Evolutionary conservation across 2,113 vertebrate species (phyloP).

Genomic region (Protomyctophum bolini): DNA sequence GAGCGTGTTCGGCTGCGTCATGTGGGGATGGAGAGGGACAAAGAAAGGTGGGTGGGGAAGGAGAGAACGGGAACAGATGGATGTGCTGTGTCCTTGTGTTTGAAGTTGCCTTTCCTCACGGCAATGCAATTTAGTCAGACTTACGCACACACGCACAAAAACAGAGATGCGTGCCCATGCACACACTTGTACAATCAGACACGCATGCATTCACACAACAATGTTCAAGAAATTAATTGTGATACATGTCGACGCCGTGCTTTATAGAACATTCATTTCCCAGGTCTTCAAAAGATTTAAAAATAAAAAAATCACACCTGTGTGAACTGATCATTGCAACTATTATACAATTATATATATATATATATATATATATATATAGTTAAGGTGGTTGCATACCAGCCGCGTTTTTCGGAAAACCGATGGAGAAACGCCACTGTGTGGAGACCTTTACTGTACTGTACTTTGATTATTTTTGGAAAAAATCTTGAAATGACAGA

Average conservation of each 20-base stretch:
- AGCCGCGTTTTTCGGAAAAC: too few relatives aligned
- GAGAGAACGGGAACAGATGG: conserved; percentile 45
- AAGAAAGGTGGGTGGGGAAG: conserved; percentile 15
- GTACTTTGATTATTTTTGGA: too few relatives aligned
- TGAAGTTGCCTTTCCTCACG: conserved; percentile 66
- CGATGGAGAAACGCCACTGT: too few relatives aligned
- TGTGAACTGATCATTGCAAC: too few relatives aligned
- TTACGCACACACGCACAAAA: conserved; percentile 10
- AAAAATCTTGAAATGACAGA: too few relatives aligned
- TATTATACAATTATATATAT: too few relatives aligned
- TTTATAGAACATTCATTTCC: neutral
- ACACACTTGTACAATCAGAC: neutral
- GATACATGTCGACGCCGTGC: neutral
- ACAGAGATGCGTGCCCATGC: neutral
- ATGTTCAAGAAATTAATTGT: neutral
- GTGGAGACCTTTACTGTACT: neutral
- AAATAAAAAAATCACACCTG: neutral
- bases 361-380: too few relatives aligned
- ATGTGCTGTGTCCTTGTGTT: conserved; percentile 62
- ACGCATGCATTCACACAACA: neutral
- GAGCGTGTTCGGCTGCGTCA: conserved; percentile 37
- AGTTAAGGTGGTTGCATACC: too few relatives aligned
- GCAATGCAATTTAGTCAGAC: conserved; percentile 37
- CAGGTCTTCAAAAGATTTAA: neutral
- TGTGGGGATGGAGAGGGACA: neutral